These are phyloP conservation scores for Atta colombica DNA, from an alignment of 1,140 invertebrate species.

Conservation along the genomic window DNA sequence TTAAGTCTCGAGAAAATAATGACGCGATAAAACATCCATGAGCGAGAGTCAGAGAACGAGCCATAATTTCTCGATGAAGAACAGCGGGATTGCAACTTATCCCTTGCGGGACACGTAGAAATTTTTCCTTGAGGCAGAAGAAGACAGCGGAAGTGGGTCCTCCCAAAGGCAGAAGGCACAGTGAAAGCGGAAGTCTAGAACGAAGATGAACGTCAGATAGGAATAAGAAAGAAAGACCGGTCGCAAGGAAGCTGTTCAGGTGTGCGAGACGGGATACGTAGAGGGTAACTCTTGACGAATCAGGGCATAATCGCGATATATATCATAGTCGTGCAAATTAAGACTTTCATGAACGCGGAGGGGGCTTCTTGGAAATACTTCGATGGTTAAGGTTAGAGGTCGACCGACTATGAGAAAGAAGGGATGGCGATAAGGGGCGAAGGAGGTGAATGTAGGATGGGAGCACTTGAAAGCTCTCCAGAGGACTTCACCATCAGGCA, in stretches of 20 bases:
- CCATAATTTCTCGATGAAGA: slow-evolving; percentile 12
- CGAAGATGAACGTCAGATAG: neutral
- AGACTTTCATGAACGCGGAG: slow-evolving; percentile 47
- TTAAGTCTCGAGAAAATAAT: neutral
- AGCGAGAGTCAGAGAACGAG: neutral
- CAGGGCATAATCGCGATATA: slow-evolving; percentile 69
- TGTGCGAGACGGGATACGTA: neutral
- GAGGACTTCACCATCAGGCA: slow-evolving; percentile 79
- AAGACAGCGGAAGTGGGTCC: slow-evolving; percentile 35
- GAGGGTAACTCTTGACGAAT: slow-evolving; percentile 68
- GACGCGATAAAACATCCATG: neutral
- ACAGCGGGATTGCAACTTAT: neutral
- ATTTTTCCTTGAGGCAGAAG: slow-evolving; percentile 9
- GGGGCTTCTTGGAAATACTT: slow-evolving; percentile 32
- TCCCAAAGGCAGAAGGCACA: slow-evolving; percentile 9
- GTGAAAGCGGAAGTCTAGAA: slow-evolving; percentile 33
- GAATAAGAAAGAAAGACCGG: neutral
- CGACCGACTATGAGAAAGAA: neutral
- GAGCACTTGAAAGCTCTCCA: slow-evolving; percentile 80
- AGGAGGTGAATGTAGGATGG: slow-evolving; percentile 13
- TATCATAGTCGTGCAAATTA: slow-evolving; percentile 29
- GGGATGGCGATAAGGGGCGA: slow-evolving; percentile 52
- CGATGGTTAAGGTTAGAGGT: slow-evolving; percentile 62
- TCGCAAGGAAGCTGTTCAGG: neutral
- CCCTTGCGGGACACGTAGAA: slow-evolving; percentile 14